Base-by-base conservation (phyloP, 2,113 vertebrate species). In the Atherinomorus stipes region DNA sequence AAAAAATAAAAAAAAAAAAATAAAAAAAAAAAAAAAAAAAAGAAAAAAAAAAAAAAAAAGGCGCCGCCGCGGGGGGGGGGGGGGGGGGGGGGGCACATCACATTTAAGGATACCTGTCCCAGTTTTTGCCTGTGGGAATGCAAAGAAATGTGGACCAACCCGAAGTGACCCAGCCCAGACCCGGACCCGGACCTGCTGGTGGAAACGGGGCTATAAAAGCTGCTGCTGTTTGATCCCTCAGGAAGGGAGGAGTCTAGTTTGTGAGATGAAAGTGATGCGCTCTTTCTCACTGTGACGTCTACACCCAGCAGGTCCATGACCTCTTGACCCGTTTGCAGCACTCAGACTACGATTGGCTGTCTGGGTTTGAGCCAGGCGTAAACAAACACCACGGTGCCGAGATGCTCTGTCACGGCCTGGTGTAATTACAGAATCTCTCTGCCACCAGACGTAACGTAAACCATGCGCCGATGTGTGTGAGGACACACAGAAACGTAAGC, bases 361-460 rank as follows among this genome's bases (percentile, higher is more conserved):
- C 62, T 74, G 85, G 69, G 57, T 18, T 47, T 26, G 74, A 58
- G 67, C 80, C 88, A 45, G 74, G 44, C 13, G 84, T 66, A 52
- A 88, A 58, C 26, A 15, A 71, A 91, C 76, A 88, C 85, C 62
- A n/a, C 65, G 42, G 69, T 71, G 21, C 38, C 0, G n/a, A 59
- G 71, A 66, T 37, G 22, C 75, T 63, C 37, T 22, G 66, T 83
- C 81, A 80, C 70, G 67, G 37, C 50, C 68, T 77, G 76, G 10
- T 90, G 86, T 89, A 82, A 88, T 86, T 88, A 89, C 86, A 85
- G 81, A 80, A 66, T 71, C 69, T 11, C 44, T 62, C 59, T 5
- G 8, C 44, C 47, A 23, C 60, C 74, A 9, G 51, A 80, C 59
- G 37, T 5, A n/a, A 34, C 53, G 69, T 26, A n/a, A 56, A 40